Base-by-base conservation (phyloP, 2,113 vertebrate species). In the Cariama cristata region DNA sequence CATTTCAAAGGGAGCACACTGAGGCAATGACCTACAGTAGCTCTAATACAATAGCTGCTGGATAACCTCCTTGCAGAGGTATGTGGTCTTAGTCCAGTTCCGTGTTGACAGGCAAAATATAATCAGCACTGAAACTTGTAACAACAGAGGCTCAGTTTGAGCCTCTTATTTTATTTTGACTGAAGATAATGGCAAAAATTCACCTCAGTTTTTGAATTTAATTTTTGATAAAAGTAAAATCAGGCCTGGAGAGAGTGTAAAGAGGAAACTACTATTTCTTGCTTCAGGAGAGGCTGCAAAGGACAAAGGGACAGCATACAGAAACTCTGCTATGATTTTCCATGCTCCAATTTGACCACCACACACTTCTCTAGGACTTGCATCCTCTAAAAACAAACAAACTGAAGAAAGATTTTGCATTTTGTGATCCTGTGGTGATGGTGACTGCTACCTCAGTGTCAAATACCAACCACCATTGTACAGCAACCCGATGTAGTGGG, bases 1-100 rank as follows among this genome's bases (percentile, higher is more conserved):
- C 1, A 2, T 72, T 91, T 82, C 80, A 95, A 95, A 91, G 69
- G 49, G 42, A 92, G 40, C 71, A 71, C 11, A n/a, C 45, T 38
- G 55, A 96, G 91, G 91, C 59, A 87, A 93, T 40, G 91, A 96
- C 95, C 96, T 73, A 58, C 91, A 76, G 95, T 86, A 96, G 94
- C 87, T 80, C 17, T 19, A 32, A 44, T 8, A n/a, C n/a, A 79
- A 66, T 22, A 67, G 84, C 53, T 91, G 59, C 87, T 94, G 93
- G 53, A 77, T 73, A 72, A 93, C 45, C 86, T 88, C 79, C 83
- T 62, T 4, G 2, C 58, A 94, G 74, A 89, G 18, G 8, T 60
- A 69, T 53, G 73, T 20, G 77, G 22, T 94, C 86, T 68, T 38
- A 66, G 32, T 44, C 66, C 49, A 64, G 69, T 45, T 49, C 55